Evolutionary conservation across 2,113 vertebrate species (phyloP).

Genomic region (Apteryx mantelli): DNA sequence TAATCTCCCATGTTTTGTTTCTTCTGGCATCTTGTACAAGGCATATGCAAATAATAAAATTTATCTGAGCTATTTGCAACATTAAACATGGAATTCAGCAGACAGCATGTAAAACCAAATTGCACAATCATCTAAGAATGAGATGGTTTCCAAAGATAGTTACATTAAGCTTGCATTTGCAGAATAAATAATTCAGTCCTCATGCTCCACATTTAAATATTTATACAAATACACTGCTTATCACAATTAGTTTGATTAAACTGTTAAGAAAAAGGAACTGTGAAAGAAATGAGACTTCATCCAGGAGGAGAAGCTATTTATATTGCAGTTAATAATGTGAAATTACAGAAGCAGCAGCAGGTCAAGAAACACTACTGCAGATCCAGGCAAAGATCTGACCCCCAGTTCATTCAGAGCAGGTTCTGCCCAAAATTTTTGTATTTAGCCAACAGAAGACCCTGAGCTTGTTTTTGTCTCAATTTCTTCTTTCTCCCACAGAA

Average conservation of each 20-base stretch:
- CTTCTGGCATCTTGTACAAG: not conserved
- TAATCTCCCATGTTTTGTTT: not conserved
- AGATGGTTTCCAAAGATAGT: constrained; percentile 59
- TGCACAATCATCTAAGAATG: not conserved
- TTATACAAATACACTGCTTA: constrained; percentile 61
- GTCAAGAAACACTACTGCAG: not conserved
- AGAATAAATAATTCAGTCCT: constrained; percentile 69
- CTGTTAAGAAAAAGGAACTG: constrained; percentile 52
- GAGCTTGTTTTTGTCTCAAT: not conserved
- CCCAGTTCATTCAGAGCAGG: not conserved
- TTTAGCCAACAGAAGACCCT: not conserved
- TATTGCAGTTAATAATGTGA: constrained; percentile 18
- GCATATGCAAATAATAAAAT: not conserved
- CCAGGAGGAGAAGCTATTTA: constrained; percentile 40
- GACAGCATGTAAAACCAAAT: not conserved
- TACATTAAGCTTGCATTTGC: constrained; percentile 33
- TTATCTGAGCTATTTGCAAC: constrained; percentile 21
- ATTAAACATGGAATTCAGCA: not conserved
- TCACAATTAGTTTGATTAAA: constrained; percentile 69
- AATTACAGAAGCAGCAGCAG: not conserved
- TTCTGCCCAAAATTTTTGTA: not conserved
- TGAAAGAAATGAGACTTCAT: constrained; percentile 42
- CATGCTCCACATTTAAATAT: constrained; percentile 68
- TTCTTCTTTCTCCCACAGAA: not conserved
- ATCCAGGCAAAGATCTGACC: not conserved